Base-by-base conservation (phyloP, 2,797 vertebrate species). In the Salmo trutta region DNA sequence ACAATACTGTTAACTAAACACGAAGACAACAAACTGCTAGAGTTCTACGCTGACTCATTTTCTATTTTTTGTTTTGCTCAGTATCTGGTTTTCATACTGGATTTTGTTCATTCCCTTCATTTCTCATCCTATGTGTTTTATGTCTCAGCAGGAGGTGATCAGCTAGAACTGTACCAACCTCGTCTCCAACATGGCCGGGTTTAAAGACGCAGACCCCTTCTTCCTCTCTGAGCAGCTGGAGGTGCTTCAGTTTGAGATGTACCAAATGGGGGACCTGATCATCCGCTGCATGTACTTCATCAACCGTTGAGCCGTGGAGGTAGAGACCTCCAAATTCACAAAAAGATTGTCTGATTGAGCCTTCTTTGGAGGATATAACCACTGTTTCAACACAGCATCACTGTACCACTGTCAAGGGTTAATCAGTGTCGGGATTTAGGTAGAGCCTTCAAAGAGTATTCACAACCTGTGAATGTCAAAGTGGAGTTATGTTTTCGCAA, bases 361-460 rank as follows among this genome's bases (percentile, higher is more conserved):
- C 70, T 74, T 80, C 74, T 66, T 86, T 80, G 82, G 73, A 74
- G 69, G 74, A 71, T 77, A 75, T 77, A 47, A 47, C 41, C 10
- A 3, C 10, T 47, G 41, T 54, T 67, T 29, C 79, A 71, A 31
- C 27, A 54, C 7, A 62, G 56, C 56, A 62, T 62, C 56, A 21
- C 7, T 0, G n/a, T 7, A 12, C 56, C 19, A 62, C 56, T n/a
- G 19, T 59, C 19, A 59, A 59, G 56, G 56, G 19, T 62, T 47
- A 14, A 47, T 47, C 41, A 47, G 14, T 47, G 41, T 47, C 0
- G n/a, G 56, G 19, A 7, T 62, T 62, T 8, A 10, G 7, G 56
- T 21, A 19, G 56, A 2, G 8, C 5, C 56, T 62, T 47, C 41
- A 47, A 47, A 47, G 10, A 47, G 41, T 47, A 47, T 47, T 47